A percentile compares a stretch with the other conserved stretches of the same genome.
These are phyloP conservation scores for Pleuronectes platessa DNA, from an alignment of 2,113 vertebrate species.

Conservation along the genomic window DNA sequence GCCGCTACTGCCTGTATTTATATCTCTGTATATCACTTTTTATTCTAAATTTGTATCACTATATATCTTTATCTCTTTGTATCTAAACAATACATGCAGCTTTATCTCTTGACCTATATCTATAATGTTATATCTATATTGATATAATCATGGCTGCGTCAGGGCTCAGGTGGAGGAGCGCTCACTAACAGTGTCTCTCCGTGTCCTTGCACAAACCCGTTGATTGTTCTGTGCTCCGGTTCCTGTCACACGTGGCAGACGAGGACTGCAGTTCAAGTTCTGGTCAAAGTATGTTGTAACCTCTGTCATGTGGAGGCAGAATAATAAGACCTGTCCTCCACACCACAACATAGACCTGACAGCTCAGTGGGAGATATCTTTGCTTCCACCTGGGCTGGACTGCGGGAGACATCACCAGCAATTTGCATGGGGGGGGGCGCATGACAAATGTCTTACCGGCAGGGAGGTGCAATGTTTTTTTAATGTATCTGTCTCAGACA, in stretches of 20 bases:
- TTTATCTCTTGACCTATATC: background rate
- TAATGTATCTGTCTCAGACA: background rate
- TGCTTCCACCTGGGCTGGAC: background rate
- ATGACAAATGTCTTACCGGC: background rate
- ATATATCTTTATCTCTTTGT: background rate
- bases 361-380: slow-evolving; percentile 21
- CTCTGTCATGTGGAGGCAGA: slow-evolving; percentile 37
- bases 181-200: background rate
- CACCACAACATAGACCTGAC: slow-evolving; percentile 20
- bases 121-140: background rate
- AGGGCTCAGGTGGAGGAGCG: slow-evolving; percentile 21
- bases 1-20: too few species aligned
- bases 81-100: too few species aligned
- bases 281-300: slow-evolving; percentile 39
- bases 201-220: background rate
- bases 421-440: background rate
- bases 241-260: slow-evolving; percentile 6
- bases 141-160: background rate
- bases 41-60: too few species aligned
- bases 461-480: background rate
- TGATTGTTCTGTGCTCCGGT: slow-evolving; percentile 1
- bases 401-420: background rate
- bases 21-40: too few species aligned
- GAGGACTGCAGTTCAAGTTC: slow-evolving; percentile 39
- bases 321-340: slow-evolving; percentile 23